Percentiles rank a stretch among this genome's conserved stretches.
Conservation (phyloP, 2,797 vertebrate species). For the Gobionotothen gibberifrons region DNA sequence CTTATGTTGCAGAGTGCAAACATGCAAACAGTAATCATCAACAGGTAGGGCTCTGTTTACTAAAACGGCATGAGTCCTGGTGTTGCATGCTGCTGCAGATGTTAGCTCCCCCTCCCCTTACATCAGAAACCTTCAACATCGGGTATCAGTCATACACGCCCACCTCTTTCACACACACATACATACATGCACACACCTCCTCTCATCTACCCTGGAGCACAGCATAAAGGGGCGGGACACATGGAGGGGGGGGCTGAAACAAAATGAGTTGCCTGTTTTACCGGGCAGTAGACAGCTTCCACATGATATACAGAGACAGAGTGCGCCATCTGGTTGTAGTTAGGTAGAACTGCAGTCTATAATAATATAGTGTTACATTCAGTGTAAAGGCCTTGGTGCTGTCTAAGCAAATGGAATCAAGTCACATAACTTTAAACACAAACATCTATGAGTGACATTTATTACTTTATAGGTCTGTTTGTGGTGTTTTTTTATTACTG, state of each 20-base stretch:
- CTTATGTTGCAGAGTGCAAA: conserved; percentile 42
- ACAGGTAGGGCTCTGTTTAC: conserved; percentile 48
- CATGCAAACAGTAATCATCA: conserved; percentile 49
- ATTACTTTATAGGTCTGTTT: background rate
- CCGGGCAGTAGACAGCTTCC: background rate
- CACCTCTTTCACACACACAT: conserved; percentile 22
- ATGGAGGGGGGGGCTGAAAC: conserved; percentile 28
- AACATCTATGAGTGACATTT: background rate
- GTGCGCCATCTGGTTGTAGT: conserved; percentile 62
- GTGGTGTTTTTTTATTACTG: background rate
- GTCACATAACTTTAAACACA: background rate
- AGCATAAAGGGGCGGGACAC: conserved; percentile 37
- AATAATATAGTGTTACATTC: background rate
- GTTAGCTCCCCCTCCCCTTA: background rate
- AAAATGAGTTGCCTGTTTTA: conserved; percentile 43
- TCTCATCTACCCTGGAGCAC: conserved; percentile 21
- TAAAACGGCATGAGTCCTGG: conserved; percentile 15
- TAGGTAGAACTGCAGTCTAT: conserved; percentile 33
- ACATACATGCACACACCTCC: conserved; percentile 34
- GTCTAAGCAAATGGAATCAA: background rate
- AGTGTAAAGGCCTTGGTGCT: background rate
- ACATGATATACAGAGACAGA: background rate
- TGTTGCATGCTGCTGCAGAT: conserved; percentile 41
- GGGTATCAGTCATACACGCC: conserved; percentile 45
- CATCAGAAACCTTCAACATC: conserved; percentile 38